Evolutionary conservation across 2,888 invertebrate genomes (phyloP).

Genomic region (Iselma pallidipennis): DNA sequence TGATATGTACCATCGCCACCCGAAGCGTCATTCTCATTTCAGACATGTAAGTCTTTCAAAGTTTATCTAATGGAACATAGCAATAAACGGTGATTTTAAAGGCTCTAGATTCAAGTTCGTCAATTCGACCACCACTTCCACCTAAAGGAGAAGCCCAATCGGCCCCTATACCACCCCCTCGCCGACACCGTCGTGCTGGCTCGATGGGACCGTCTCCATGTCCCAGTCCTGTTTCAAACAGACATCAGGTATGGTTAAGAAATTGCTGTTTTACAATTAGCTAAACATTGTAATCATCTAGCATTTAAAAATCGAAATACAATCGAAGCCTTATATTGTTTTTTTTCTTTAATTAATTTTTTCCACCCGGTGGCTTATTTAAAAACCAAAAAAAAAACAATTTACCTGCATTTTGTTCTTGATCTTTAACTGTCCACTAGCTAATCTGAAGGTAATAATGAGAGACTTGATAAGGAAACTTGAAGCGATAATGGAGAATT

Average conservation of each 20-base stretch:
- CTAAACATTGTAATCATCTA: slow-evolving; percentile 20
- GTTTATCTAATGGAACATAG: neutral
- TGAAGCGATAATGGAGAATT: slow-evolving; percentile 48
- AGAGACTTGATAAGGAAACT: slow-evolving; percentile 28
- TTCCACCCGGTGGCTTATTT: neutral
- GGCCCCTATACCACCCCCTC: slow-evolving; percentile 68
- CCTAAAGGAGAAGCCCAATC: slow-evolving; percentile 65
- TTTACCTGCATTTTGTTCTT: slow-evolving; percentile 3
- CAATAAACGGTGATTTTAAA: slow-evolving; percentile 17
- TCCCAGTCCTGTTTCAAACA: slow-evolving; percentile 56
- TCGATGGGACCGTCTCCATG: slow-evolving; percentile 58
- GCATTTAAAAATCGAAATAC: slow-evolving; percentile 13
- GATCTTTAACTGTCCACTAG: slow-evolving; percentile 2
- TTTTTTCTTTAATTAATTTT: slow-evolving; percentile 1
- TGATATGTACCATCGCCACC: slow-evolving; percentile 93
- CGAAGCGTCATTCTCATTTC: slow-evolving; percentile 80
- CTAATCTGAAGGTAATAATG: slow-evolving; percentile 14
- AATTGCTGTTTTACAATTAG: slow-evolving; percentile 56
- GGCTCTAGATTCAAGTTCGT: slow-evolving; percentile 36
- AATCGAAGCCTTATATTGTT: slow-evolving; percentile 40
- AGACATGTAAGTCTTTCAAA: slow-evolving; percentile 66
- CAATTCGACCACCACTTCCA: slow-evolving; percentile 65
- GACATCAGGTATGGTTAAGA: slow-evolving; percentile 52
- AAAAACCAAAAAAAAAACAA: neutral
- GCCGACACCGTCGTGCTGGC: slow-evolving; percentile 62